phyloP scores from a whole-genome alignment of 2,797 vertebrate genomes.

The Hozukius guyotensis region DNA sequence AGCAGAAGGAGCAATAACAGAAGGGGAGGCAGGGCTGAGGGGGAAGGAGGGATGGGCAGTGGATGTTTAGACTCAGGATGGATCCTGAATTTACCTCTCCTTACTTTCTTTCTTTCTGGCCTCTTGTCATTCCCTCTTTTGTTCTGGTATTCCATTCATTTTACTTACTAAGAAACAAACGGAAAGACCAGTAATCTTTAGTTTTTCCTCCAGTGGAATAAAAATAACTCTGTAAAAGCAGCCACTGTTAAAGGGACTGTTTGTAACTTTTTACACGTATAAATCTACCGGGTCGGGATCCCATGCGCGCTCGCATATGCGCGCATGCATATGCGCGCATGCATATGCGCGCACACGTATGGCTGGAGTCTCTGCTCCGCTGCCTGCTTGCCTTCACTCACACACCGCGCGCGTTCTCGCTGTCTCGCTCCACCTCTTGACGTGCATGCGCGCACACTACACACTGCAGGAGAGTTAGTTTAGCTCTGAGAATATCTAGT shows the following conservation, averaged over 20 bases:
- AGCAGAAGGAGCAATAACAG: constrained; percentile 81
- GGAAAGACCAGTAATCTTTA: not conserved
- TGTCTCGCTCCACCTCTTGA: too few relatives aligned
- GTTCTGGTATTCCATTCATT: not conserved
- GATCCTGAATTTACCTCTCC: constrained; percentile 28
- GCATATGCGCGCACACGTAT: too few relatives aligned
- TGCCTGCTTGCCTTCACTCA: too few relatives aligned
- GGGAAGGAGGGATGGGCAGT: constrained; percentile 11
- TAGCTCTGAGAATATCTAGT: too few relatives aligned
- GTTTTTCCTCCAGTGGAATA: not conserved
- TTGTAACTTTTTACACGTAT: too few relatives aligned
- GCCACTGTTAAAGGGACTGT: not conserved
- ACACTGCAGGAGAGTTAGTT: too few relatives aligned
- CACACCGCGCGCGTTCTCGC: too few relatives aligned
- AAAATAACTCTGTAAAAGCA: not conserved
- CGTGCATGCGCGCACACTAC: too few relatives aligned
- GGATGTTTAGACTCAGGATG: constrained; percentile 35
- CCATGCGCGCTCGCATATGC: too few relatives aligned
- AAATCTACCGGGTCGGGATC: too few relatives aligned
- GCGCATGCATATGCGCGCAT: too few relatives aligned
- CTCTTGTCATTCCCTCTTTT: not conserved
- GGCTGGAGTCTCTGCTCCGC: too few relatives aligned
- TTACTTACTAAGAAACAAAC: constrained; percentile 4
- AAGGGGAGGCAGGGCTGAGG: constrained; percentile 41
- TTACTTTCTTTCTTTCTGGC: constrained; percentile 18